Evolutionary conservation across 1,140 invertebrate species (phyloP).

Genomic region (Galleria mellonella): DNA sequence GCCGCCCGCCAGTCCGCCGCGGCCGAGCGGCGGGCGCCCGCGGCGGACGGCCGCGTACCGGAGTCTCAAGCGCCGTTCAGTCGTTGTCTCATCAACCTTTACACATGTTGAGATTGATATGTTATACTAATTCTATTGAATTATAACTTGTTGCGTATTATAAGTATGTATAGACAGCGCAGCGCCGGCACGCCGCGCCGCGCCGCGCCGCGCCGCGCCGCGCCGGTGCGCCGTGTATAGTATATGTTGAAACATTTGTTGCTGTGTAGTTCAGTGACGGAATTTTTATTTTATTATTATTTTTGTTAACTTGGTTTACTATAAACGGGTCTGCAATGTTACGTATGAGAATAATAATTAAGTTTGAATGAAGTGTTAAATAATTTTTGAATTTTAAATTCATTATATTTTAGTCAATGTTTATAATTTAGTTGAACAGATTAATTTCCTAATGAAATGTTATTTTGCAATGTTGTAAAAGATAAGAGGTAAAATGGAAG

Average conservation of each 20-base stretch:
- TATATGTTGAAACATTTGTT: constrained; percentile 46
- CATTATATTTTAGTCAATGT: constrained; percentile 67
- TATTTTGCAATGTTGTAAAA: constrained; percentile 65
- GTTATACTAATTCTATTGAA: constrained; percentile 73
- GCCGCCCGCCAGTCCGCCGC: neutral
- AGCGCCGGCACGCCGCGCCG: constrained; percentile 23
- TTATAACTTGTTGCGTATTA: constrained; percentile 73
- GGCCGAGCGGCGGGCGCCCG: constrained; percentile 2
- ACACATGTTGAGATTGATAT: constrained; percentile 74
- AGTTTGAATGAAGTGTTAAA: constrained; percentile 57
- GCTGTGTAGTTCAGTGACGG: constrained; percentile 49
- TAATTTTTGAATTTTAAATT: constrained; percentile 60
- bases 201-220: constrained; percentile 33
- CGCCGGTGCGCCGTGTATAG: constrained; percentile 34
- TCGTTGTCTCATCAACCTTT: constrained; percentile 64
- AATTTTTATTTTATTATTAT: constrained; percentile 60
- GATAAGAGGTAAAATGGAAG: constrained; percentile 60
- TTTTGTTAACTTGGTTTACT: constrained; percentile 67
- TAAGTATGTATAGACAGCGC: constrained; percentile 47
- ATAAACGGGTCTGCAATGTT: constrained; percentile 68
- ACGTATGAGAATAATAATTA: constrained; percentile 51
- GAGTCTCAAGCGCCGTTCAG: constrained; percentile 31
- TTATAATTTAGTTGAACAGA: constrained; percentile 57
- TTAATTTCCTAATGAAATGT: constrained; percentile 56
- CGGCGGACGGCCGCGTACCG: constrained; percentile 3